These are phyloP conservation scores for Tetanocera ferruginea DNA, from an alignment of 2,888 invertebrate species.

Conservation along the genomic window DNA sequence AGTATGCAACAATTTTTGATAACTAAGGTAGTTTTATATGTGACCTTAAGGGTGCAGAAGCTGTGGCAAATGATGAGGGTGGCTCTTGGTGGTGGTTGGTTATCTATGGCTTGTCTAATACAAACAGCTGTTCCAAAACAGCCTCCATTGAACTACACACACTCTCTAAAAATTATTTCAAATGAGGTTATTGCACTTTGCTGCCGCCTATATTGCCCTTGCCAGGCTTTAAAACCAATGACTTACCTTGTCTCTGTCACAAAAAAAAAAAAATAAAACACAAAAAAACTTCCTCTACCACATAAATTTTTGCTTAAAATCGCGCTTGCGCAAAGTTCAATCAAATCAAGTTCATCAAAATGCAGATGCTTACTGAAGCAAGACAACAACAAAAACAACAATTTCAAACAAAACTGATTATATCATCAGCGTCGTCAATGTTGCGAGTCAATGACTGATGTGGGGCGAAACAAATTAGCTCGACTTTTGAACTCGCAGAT, in stretches of 20 bases:
- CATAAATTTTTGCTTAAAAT: not conserved
- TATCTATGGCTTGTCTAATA: too few species aligned
- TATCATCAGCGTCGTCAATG: not conserved
- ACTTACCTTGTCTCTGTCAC: not conserved
- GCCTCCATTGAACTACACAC: not conserved
- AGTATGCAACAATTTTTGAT: too few species aligned
- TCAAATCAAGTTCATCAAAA: slow-evolving; percentile 49
- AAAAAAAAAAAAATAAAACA: not conserved
- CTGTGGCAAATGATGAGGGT: too few species aligned
- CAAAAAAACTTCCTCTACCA: not conserved
- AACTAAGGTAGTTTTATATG: too few species aligned
- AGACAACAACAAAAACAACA: not conserved
- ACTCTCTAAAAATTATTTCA: not conserved
- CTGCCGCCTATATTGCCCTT: not conserved
- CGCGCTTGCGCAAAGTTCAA: slow-evolving; percentile 51
- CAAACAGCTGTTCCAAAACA: too few species aligned
- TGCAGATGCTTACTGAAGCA: not conserved
- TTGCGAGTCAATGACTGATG: slow-evolving; percentile 25
- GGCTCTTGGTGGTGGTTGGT: too few species aligned
- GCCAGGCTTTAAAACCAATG: not conserved
- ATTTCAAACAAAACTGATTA: not conserved
- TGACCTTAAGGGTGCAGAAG: too few species aligned
- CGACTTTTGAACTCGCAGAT: too few species aligned
- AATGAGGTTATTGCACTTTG: not conserved
- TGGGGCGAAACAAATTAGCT: not conserved